These are phyloP conservation scores for Sebastes dallii DNA, from an alignment of 2,797 vertebrate genomes.

Conservation along the genomic window DNA sequence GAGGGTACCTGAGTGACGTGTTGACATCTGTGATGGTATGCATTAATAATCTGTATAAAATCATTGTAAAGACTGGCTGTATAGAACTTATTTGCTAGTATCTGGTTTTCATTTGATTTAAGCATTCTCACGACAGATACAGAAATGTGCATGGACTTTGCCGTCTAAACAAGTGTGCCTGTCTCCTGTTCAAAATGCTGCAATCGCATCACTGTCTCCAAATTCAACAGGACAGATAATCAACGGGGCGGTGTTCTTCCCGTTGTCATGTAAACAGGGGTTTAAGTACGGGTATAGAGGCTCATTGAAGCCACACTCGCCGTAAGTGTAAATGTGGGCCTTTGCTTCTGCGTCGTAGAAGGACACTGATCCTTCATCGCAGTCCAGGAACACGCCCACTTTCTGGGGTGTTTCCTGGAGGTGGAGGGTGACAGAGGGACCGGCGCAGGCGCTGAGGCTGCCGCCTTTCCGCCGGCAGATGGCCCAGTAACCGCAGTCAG, in stretches of 20 bases:
- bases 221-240: slow-evolving; percentile 50
- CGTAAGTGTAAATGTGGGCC: slow-evolving; percentile 74
- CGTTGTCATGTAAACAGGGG: slow-evolving; percentile 69
- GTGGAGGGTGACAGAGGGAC: slow-evolving; percentile 45
- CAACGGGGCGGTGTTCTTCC: slow-evolving; percentile 67
- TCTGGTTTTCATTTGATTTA: neutral
- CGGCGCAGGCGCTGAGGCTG: slow-evolving; percentile 61
- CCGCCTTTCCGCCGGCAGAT: slow-evolving; percentile 68
- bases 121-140: neutral
- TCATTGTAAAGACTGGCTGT: neutral
- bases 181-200: neutral
- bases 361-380: slow-evolving; percentile 66
- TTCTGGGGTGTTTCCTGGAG: slow-evolving; percentile 54
- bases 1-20: neutral
- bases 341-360: slow-evolving; percentile 68
- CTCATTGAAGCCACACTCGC: slow-evolving; percentile 58
- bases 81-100: neutral
- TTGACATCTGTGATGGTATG: neutral
- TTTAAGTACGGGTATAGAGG: slow-evolving; percentile 74
- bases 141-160: neutral
- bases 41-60: neutral
- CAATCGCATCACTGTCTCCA: fast-evolving
- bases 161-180: neutral
- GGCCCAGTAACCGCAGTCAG: slow-evolving; percentile 73
- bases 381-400: slow-evolving; percentile 74